Evolutionary conservation across 2,888 invertebrate species (phyloP).

Genomic region (Tachina lurida): DNA sequence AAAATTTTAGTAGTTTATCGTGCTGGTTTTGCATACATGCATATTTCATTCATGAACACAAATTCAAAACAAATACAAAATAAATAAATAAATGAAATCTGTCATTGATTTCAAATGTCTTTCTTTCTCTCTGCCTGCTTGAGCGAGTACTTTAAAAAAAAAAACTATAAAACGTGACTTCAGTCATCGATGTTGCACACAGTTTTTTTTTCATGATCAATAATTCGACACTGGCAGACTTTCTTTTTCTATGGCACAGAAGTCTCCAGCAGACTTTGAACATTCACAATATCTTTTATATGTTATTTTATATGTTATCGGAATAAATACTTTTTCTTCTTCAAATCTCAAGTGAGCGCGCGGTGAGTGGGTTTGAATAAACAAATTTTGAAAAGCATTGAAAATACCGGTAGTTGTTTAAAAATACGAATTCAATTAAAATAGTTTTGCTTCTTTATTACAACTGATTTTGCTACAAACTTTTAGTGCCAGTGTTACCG

Average conservation of each 20-base stretch:
- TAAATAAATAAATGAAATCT: slow-evolving; percentile 46
- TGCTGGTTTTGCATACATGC: background rate
- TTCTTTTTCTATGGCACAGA: slow-evolving; percentile 44
- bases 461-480: background rate
- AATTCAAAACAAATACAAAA: slow-evolving; percentile 1
- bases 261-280: slow-evolving; percentile 36
- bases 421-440: slow-evolving; percentile 16
- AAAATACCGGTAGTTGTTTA: slow-evolving; percentile 8
- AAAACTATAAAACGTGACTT: slow-evolving; percentile 62
- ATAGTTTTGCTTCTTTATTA: background rate
- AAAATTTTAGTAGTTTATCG: slow-evolving; percentile 10
- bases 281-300: background rate
- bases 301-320: background rate
- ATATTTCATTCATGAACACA: slow-evolving; percentile 46
- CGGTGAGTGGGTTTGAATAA: slow-evolving; percentile 28
- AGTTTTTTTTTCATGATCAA: slow-evolving; percentile 15
- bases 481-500: background rate
- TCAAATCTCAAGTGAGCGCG: background rate
- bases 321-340: background rate
- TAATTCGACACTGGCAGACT: slow-evolving; percentile 25
- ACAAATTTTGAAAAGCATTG: slow-evolving; percentile 14
- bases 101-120: slow-evolving; percentile 47
- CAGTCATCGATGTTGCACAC: slow-evolving; percentile 20
- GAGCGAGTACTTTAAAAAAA: slow-evolving; percentile 11
- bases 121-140: slow-evolving; percentile 1